Base-by-base conservation (phyloP, 2,888 invertebrate genomes). In the Limnephilus lunatus region DNA sequence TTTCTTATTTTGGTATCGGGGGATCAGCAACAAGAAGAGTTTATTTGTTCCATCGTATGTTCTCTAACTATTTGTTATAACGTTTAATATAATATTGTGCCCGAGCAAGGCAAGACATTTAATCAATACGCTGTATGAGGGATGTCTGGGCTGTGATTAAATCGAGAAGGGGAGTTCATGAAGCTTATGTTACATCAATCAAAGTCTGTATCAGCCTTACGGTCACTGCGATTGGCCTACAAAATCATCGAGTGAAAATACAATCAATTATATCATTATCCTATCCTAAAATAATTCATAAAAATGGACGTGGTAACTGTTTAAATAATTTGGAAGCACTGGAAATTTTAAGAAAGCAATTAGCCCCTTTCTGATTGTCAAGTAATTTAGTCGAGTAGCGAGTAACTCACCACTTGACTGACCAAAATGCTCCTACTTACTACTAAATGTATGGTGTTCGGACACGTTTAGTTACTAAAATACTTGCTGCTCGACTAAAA, bases 171-270 rank as follows among this genome's bases (percentile, higher is more conserved):
- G 83, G 32, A 83, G 83, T 35, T 83, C 83, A 35, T 35, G 3
- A n/a, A 25, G 83, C 25, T 83, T 32, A n/a, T 32, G 83, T 32
- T 83, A 32, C 83, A 83, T 83, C 39, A 83, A 83, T 83, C 83
- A 35, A 39, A 83, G 83, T 35, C n/a, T 68, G 68, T 68, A n/a
- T 68, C n/a, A 68, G n/a, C 25, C 68, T 7, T 7, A n/a, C 19
- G 83, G 35, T 39, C 19, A 32, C 5, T 39, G 35, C 83, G 15
- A 39, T 35, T 83, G 32, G n/a, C 35, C 35, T 35, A 35, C 3
- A n/a, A 83, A 39, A 83, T 35, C 39, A 35, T 39, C 9, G 2
- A 68, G 68, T 25, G 25, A 68, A 68, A 68, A 68, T 68, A 25
- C 48, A 48, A 48, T 48, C 35, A 35, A 35, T 35, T 35, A 4